These are phyloP conservation scores for Potorous gilbertii DNA, from an alignment of 2,797 vertebrate species.

Conservation along the genomic window DNA sequence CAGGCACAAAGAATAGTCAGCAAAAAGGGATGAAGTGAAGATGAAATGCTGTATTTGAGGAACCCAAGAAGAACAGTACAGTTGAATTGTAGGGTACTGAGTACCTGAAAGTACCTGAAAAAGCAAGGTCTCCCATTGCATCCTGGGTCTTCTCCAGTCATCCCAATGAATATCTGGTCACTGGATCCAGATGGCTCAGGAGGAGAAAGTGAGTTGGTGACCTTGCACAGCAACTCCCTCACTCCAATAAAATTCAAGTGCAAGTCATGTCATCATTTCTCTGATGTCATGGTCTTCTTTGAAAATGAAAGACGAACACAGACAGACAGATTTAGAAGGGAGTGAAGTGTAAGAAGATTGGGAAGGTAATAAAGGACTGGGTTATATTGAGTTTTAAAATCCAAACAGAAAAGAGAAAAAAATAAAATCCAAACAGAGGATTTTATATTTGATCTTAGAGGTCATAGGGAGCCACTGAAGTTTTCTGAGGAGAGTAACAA, in stretches of 20 bases:
- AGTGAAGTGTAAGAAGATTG: neutral
- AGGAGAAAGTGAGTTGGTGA: no score
- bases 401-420: neutral
- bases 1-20: neutral
- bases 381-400: neutral
- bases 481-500: neutral
- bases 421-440: neutral
- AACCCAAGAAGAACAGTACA: neutral
- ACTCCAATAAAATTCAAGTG: no score
- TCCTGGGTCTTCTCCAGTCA: no score
- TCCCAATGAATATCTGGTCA: no score
- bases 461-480: neutral
- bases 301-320: no score
- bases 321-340: neutral
- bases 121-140: no score
- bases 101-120: no score
- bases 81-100: neutral
- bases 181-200: no score
- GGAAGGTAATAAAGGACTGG: neutral
- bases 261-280: no score
- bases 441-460: neutral
- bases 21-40: neutral
- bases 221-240: no score
- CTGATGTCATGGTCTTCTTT: no score
- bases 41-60: neutral